Base-by-base conservation (phyloP, 2,888 invertebrate genomes). In the Subacronicta megacephala region DNA sequence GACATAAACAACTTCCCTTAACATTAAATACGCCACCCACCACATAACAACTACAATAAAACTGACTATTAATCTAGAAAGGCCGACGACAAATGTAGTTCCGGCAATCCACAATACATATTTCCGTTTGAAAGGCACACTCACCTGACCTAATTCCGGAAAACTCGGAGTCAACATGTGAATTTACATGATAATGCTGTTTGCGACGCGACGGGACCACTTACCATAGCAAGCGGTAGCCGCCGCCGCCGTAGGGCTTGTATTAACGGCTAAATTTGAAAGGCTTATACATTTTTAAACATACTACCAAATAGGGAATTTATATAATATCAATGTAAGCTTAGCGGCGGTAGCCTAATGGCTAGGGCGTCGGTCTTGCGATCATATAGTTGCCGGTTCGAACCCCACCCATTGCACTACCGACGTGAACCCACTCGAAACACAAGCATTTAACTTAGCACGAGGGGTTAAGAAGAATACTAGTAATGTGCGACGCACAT, bases 131-230 rank as follows among this genome's bases (percentile, higher is more conserved):
- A 60, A 62, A 63, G 52, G 44, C 62, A 44, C 51, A 38, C 50
- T 75, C 77, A 78, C 80, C 75, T 81, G 80, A 83, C 87, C 86
- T 71, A 80, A 82, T 84, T 85, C 72, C 51, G 62, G 56, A 62
- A 69, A 69, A 74, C 55, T 56, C 67, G 59, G 62, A 79, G 82
- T 83, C 84, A 83, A 84, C 87, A 82, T 81, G 79, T 77, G 72
- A 84, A 90, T 90, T 90, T 89, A 81, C 89, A 89, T 90, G 81
- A 85, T 87, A 90, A 90, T 87, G 64, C 79, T 82, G 87, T 87
- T 89, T 84, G 80, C 80, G 66, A 72, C 75, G 80, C 80, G 66
- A 72, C 75, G 76, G 75, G 71, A 77, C 78, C 72, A 76, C 85
- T 87, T 83, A 81, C 80, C 83, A 78, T 83, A 62, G 47, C 47